Percentiles rank a stretch among this genome's conserved stretches.
Evolutionary conservation across 2,113 vertebrate species (phyloP).

Genomic region (Scortum barcoo): DNA sequence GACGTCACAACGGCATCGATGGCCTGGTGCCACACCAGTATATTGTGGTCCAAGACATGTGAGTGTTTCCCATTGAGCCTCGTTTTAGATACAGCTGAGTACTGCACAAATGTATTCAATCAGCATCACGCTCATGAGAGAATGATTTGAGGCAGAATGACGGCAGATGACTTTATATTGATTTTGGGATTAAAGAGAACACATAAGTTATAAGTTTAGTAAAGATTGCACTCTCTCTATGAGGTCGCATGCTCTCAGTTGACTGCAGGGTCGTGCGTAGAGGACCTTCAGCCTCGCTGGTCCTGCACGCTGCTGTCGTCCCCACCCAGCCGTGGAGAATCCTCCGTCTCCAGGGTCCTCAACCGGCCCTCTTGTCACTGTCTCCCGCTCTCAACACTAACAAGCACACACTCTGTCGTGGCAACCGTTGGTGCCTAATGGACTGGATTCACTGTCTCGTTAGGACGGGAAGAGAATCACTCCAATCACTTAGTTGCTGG

Average conservation of each 20-base stretch:
- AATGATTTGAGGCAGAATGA: not conserved
- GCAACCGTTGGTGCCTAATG: conserved; percentile 61
- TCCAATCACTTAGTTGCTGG: conserved; percentile 70
- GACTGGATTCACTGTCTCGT: conserved; percentile 69
- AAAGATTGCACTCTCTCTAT: not conserved
- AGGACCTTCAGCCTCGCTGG: conserved; percentile 36
- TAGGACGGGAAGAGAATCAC: conserved; percentile 64
- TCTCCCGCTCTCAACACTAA: conserved; percentile 47
- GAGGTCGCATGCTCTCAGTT: conserved; percentile 4
- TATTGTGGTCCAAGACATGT: conserved; percentile 99
- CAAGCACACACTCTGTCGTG: conserved; percentile 45
- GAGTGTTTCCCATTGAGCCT: conserved; percentile 76
- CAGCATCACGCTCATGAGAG: not conserved
- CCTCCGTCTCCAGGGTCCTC: conserved; percentile 50
- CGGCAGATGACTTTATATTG: not conserved
- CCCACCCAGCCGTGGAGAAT: conserved; percentile 32
- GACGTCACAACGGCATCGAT: conserved; percentile 96
- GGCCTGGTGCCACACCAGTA: conserved; percentile 99
- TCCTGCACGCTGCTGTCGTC: conserved; percentile 3
- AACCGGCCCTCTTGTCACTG: conserved; percentile 55
- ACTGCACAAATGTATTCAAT: not conserved
- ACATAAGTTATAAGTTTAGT: not conserved
- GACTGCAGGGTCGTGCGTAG: conserved; percentile 8
- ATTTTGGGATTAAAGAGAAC: not conserved
- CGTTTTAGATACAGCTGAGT: not conserved